A percentile compares a stretch with the other conserved stretches of the same genome.
Evolutionary conservation across 2,113 vertebrate genomes (phyloP).

Genomic region (Myotis davidii): DNA sequence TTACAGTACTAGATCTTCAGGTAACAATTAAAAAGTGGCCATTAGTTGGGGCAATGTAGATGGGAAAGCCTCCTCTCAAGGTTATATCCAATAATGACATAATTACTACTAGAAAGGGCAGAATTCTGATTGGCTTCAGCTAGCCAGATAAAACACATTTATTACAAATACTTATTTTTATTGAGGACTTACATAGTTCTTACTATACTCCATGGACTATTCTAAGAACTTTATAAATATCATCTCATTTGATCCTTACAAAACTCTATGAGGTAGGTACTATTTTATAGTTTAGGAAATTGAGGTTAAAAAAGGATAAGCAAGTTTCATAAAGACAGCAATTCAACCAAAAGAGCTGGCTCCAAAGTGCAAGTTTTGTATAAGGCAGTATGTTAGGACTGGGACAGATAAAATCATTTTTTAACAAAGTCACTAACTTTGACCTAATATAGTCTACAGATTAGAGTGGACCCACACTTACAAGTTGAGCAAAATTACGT

Average conservation of each 20-base stretch:
- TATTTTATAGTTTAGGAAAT: not conserved
- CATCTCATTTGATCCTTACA: not conserved
- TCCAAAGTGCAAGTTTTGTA: not conserved
- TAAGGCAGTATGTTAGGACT: not conserved
- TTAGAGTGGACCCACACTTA: not conserved
- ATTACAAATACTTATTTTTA: conserved; percentile 28
- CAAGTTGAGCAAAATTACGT: not conserved
- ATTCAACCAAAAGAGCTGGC: not conserved
- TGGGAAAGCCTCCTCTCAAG: not conserved
- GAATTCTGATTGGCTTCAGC: not conserved
- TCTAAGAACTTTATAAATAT: not conserved
- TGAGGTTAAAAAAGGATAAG: not conserved
- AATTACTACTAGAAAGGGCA: not conserved
- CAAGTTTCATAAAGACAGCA: not conserved
- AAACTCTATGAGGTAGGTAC: not conserved
- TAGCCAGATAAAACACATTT: not conserved
- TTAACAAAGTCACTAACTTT: not conserved
- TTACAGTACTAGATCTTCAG: not conserved
- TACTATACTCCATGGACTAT: not conserved
- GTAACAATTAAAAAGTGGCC: not conserved
- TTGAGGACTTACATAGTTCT: not conserved
- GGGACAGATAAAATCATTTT: not conserved
- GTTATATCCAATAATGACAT: not conserved
- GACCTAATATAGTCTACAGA: not conserved
- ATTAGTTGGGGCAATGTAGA: not conserved